phyloP scores from a whole-genome alignment of 1,140 invertebrate species.

The roundworm (Caenorhabditis elegans) region WBcel235 BX284602.5:7394501-7395000 shows the following conservation, averaged over 20 bases:
- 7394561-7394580: no score
- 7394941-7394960: conserved; percentile 37
- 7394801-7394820: background rate
- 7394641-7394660: no score
- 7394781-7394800: background rate
- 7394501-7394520: no score
- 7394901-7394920: background rate
- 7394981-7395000: conserved; percentile 53
- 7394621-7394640: no score
- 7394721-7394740: background rate
- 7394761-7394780: background rate
- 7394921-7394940: no score
- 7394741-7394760: background rate
- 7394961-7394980: conserved; percentile 42
- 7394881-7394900: background rate
- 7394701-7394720: background rate
- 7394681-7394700: background rate
- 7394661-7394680: background rate
- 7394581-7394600: no score
- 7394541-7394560: no score
- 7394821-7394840: background rate
- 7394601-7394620: no score
- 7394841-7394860: background rate
- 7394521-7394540: no score
- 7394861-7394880: background rate